Base-by-base conservation (phyloP, 1,140 invertebrate genomes). In the Oncopodura yosiiana region DNA sequence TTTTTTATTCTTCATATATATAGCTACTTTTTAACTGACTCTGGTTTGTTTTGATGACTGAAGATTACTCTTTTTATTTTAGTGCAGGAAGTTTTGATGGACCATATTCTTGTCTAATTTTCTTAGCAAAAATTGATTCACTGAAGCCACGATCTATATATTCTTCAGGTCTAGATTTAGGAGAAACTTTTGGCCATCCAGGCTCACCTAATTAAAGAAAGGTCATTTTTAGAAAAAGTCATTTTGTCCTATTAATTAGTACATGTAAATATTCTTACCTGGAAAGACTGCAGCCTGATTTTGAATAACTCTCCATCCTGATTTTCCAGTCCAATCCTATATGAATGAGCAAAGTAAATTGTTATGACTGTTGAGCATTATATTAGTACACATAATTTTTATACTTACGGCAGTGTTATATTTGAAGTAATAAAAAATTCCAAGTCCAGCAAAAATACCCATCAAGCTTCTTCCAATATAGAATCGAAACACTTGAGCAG, bases 351-450 rank as follows among this genome's bases (percentile, higher is more conserved):
- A 16, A 49, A 14, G 18, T 23, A 16, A 29, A 34, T 42, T 37
- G 3, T 2, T 36, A 2, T 41, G 3, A 14, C 11, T n/a, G 29
- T 2, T 26, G 11, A 12, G 6, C 21, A 36, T 32, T 32, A n/a
- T 2, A 14, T 45, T 49, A 39, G 12, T 44, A 21, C 3, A 41
- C 6, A 16, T 1, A 18, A 39, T 38, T 21, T 50, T n/a, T 39
- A 30, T 50, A 77, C 80, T 78, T 73, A 84, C 82, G 69, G 82
- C 80, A 54, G 69, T 72, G 70, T 86, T 80, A 65, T 88, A 89
- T 72, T 87, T 87, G 41, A 84, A 79, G 60, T 87, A 85, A 67
- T 89, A 88, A 50, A 75, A 75, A 6, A 59, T 58, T 41, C 63
- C 65, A 62, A 81, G 78, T 14, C 76, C 54, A n/a, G 65, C 68